phyloP scores from a whole-genome alignment of 1,140 invertebrate species.

The Tetraneura akinire region DNA sequence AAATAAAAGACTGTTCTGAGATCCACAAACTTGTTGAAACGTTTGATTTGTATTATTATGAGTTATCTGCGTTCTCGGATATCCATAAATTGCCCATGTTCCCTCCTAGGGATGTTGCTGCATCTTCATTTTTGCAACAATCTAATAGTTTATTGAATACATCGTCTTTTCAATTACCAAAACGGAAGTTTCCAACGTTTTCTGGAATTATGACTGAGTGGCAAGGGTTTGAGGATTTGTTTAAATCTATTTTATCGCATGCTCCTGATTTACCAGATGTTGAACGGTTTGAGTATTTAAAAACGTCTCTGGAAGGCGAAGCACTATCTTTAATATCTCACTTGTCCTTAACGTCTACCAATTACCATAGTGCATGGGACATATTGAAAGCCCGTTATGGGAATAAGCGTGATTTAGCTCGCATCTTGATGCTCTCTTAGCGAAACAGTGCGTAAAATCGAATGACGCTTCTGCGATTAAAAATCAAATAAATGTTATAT shows the following conservation, averaged over 20 bases:
- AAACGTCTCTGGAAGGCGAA: not conserved
- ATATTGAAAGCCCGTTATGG: not conserved
- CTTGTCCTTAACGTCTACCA: not conserved
- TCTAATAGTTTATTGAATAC: no score
- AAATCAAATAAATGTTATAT: not conserved
- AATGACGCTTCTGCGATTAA: not conserved
- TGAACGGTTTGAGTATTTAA: not conserved
- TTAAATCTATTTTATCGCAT: not conserved
- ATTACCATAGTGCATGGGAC: not conserved
- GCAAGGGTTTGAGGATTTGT: not conserved
- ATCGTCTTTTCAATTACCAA: no score
- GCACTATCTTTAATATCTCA: not conserved
- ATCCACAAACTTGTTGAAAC: not conserved
- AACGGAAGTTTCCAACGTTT: no score
- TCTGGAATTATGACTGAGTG: not conserved
- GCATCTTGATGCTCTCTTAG: not conserved
- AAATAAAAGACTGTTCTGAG: no score
- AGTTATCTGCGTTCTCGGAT: not conserved
- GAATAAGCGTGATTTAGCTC: not conserved
- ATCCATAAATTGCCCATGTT: not conserved
- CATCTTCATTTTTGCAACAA: no score
- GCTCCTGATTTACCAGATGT: not conserved
- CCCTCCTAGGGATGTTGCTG: fast-evolving
- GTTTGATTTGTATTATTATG: not conserved
- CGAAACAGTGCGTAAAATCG: no score